A percentile compares a stretch with the other conserved stretches of the same genome.
Conservation (phyloP, 2,113 vertebrate species). For the Hylia prasina region DNA sequence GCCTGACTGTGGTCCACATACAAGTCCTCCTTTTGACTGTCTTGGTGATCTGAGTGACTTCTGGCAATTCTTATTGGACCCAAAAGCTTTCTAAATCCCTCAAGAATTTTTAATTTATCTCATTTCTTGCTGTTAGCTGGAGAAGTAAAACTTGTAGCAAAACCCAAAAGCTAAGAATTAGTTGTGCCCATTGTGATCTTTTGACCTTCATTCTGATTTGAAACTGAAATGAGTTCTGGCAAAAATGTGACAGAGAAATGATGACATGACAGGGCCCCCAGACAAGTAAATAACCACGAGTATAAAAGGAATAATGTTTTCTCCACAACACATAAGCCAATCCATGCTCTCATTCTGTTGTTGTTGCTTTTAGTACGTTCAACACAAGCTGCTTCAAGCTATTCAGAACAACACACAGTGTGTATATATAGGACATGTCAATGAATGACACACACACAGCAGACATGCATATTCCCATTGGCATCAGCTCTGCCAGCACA, state of each 20-base stretch:
- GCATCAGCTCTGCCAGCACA: neutral
- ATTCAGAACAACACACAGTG: neutral
- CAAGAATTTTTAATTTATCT: neutral
- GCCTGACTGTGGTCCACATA: neutral
- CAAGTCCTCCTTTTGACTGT: neutral
- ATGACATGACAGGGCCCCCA: neutral
- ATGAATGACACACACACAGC: neutral
- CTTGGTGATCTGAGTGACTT: neutral
- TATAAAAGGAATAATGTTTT: neutral
- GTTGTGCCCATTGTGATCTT: neutral
- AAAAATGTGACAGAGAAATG: neutral
- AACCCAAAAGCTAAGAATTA: neutral
- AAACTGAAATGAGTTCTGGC: neutral
- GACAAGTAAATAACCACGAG: neutral
- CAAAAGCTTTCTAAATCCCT: neutral
- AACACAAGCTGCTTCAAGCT: slow-evolving; percentile 40
- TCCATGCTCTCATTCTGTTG: slow-evolving; percentile 10
- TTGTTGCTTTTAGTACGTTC: neutral
- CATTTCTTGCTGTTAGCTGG: neutral
- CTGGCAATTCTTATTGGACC: neutral
- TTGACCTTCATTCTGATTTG: neutral
- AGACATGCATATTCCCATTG: neutral
- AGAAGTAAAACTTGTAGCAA: neutral
- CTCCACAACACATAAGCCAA: neutral
- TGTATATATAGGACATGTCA: neutral